Evolutionary conservation across 2,888 invertebrate species (phyloP), one percentile per base, ranked within the genome.

Genomic region (Alviniconcha strummeri): DNA sequence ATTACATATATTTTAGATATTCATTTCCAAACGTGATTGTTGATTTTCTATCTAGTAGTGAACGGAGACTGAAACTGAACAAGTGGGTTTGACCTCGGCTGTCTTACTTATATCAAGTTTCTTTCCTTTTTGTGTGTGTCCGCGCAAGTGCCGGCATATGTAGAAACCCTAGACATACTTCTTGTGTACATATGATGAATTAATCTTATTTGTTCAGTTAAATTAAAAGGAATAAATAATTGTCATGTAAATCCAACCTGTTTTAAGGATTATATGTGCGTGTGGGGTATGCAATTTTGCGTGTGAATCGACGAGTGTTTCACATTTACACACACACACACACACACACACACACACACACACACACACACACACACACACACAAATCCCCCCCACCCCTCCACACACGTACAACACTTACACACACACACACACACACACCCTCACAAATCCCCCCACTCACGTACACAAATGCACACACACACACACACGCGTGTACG

Each of bases 221-320:
- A 84, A 85, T 84, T 86, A 80, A 85, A 84, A 86, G 86, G 83
- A 86, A 85, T 85, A 86, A 86, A 86, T 85, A 86, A 85, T 84
- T 80, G 81, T 81, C 77, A 76, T 84, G 78, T 81, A 78, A 72
- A 71, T 81, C 81, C 81, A 81, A 71, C 6, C 78, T 76, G 56
- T 56, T 19, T 80, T 57, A 54, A 13, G 5, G 56, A 8, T 56
- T 36, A 13, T 11, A n/a, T 55, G 78, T 15, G 64, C 11, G 77
- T 56, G 64, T 8, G 57, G 8, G 19, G 9, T 56, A 19, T 57
- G n/a, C 7, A 19, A 6, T 75, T n/a, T 56, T 77, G 77, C 36
- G 77, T 64, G 79, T 17, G 79, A 64, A 54, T 67, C 56, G 56
- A 13, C 52, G 79, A 13, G 67, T 67, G 56, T 76, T 55, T 56